These are phyloP conservation scores for Xestobium rufovillosum DNA, from an alignment of 2,888 invertebrate genomes.

Conservation along the genomic window DNA sequence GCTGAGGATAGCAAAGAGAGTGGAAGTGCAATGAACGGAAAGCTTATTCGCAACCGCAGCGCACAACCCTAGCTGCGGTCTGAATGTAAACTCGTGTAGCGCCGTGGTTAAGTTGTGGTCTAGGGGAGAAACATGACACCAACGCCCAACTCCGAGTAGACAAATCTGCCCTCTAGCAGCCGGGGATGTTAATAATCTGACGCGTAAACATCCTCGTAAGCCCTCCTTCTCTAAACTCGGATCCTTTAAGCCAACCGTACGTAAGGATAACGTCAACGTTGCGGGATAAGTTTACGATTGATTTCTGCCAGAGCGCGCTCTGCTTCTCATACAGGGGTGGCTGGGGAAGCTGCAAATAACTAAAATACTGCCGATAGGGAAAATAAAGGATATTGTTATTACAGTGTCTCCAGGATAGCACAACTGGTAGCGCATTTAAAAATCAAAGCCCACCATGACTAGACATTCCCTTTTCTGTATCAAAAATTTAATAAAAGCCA, in stretches of 20 bases:
- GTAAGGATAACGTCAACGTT: too few relatives aligned
- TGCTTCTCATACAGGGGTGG: too few relatives aligned
- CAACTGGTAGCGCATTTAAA: too few relatives aligned
- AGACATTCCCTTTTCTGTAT: too few relatives aligned
- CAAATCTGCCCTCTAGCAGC: slow-evolving; percentile 32
- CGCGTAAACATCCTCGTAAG: slow-evolving; percentile 30
- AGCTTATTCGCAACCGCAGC: slow-evolving; percentile 30
- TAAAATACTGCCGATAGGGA: too few relatives aligned
- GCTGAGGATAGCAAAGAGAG: neutral
- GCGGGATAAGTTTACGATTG: too few relatives aligned
- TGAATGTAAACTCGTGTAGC: slow-evolving; percentile 40
- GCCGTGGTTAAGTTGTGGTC: slow-evolving; percentile 36
- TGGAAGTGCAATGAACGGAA: slow-evolving; percentile 3
- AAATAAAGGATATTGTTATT: too few relatives aligned
- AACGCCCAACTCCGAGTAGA: slow-evolving; percentile 22
- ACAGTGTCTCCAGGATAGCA: too few relatives aligned
- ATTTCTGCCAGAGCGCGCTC: too few relatives aligned
- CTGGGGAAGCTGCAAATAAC: too few relatives aligned
- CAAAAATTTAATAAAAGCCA: too few relatives aligned
- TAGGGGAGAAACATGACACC: slow-evolving; percentile 32
- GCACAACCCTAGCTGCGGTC: slow-evolving; percentile 36
- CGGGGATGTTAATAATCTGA: slow-evolving; percentile 34
- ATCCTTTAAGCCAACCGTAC: slow-evolving; percentile 3
- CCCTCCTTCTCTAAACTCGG: slow-evolving; percentile 17
- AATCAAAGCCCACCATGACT: too few relatives aligned